These are phyloP conservation scores for Uria aalge DNA, from an alignment of 2,113 vertebrate species.

Conservation along the genomic window DNA sequence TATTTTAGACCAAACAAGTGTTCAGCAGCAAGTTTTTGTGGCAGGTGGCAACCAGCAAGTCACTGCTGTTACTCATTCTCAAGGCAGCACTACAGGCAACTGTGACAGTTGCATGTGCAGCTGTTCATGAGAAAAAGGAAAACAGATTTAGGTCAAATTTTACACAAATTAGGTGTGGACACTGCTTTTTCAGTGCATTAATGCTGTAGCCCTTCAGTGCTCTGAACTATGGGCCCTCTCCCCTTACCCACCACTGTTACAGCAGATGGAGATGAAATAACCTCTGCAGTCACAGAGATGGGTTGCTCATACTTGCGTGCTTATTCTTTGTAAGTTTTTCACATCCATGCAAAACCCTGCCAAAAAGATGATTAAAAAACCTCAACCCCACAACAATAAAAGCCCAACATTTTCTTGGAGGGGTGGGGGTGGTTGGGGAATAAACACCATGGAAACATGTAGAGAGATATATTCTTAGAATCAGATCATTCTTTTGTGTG, in stretches of 20 bases:
- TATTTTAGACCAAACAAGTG: background rate
- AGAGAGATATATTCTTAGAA: constrained; percentile 49
- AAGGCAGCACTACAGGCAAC: background rate
- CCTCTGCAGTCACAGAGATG: background rate
- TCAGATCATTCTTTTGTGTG: constrained; percentile 46
- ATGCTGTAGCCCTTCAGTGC: constrained; percentile 11
- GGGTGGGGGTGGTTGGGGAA: background rate
- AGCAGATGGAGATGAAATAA: constrained; percentile 5
- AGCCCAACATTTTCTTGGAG: background rate
- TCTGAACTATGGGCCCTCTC: background rate
- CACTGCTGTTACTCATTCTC: background rate
- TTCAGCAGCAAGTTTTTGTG: background rate
- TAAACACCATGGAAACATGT: constrained; percentile 57
- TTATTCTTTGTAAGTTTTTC: constrained; percentile 39
- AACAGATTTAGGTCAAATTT: background rate
- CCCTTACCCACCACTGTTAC: background rate
- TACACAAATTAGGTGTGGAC: background rate
- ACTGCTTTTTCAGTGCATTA: background rate
- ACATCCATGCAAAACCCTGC: constrained; percentile 30
- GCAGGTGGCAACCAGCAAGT: background rate
- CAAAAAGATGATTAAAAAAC: constrained; percentile 11
- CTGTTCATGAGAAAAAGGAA: background rate
- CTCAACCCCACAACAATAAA: constrained; percentile 36
- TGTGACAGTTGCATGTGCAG: background rate
- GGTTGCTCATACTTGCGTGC: background rate